Evolutionary conservation across 2,797 vertebrate species (phyloP).

Genomic region (Macropus fuliginosus): DNA sequence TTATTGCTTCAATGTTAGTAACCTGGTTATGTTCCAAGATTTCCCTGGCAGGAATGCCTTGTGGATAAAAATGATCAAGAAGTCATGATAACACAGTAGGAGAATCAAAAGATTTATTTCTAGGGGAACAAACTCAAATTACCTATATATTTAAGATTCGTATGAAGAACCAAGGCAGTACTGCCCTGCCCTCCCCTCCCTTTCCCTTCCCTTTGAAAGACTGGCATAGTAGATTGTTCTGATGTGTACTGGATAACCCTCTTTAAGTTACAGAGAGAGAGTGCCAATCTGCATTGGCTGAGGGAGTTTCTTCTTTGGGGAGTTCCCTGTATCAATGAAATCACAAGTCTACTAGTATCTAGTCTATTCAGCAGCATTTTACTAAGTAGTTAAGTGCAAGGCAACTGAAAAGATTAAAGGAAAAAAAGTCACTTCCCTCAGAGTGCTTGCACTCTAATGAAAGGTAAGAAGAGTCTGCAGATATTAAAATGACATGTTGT

Average conservation of each 20-base stretch:
- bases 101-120: background rate
- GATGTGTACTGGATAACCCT: background rate
- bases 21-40: background rate
- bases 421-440: background rate
- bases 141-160: background rate
- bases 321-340: background rate
- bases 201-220: background rate
- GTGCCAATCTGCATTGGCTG: background rate
- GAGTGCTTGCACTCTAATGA: background rate
- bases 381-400: background rate
- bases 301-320: background rate
- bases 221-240: background rate
- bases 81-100: background rate
- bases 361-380: background rate
- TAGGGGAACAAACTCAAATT: background rate
- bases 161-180: background rate
- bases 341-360: background rate
- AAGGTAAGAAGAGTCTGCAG: background rate
- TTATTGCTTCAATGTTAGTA: background rate
- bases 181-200: too few relatives aligned
- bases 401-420: background rate
- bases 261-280: background rate
- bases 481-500: background rate
- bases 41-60: background rate
- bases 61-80: background rate